These are phyloP conservation scores for Dendroctonus valens DNA, from an alignment of 1,140 invertebrate genomes.

Conservation along the genomic window DNA sequence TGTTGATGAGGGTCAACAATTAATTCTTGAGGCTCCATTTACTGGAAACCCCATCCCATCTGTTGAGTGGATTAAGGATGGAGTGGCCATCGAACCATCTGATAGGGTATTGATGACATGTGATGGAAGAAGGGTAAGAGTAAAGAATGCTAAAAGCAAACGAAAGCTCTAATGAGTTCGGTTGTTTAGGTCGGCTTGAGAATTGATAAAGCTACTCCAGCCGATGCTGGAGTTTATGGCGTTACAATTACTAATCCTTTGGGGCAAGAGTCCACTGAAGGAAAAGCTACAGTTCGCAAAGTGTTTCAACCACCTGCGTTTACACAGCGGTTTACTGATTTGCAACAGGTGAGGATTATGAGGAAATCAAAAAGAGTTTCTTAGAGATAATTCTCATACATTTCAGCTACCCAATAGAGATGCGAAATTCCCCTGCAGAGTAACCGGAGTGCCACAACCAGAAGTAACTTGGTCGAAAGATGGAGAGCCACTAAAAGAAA, in stretches of 20 bases:
- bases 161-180: not conserved
- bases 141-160: too few species aligned
- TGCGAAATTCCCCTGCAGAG: conserved; percentile 77
- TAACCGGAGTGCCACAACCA: conserved; percentile 83
- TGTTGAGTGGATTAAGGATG: conserved; percentile 81
- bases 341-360: conserved; percentile 68
- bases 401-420: conserved; percentile 67
- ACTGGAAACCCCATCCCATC: conserved; percentile 85
- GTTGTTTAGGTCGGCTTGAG: conserved; percentile 66
- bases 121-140: conserved; percentile 70
- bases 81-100: conserved; percentile 60
- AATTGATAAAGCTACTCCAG: conserved; percentile 67
- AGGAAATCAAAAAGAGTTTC: not conserved
- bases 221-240: conserved; percentile 76
- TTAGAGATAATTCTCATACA: not conserved
- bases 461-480: conserved; percentile 84
- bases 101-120: conserved; percentile 70
- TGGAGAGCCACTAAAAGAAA: conserved; percentile 63
- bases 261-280: conserved; percentile 67
- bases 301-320: conserved; percentile 78
- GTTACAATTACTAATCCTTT: conserved; percentile 73
- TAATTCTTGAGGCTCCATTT: conserved; percentile 67
- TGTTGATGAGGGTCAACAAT: conserved; percentile 73
- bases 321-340: conserved; percentile 77
- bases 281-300: conserved; percentile 73